Conservation (phyloP, 2,113 vertebrate genomes). For the Laterallus jamaicensis region DNA sequence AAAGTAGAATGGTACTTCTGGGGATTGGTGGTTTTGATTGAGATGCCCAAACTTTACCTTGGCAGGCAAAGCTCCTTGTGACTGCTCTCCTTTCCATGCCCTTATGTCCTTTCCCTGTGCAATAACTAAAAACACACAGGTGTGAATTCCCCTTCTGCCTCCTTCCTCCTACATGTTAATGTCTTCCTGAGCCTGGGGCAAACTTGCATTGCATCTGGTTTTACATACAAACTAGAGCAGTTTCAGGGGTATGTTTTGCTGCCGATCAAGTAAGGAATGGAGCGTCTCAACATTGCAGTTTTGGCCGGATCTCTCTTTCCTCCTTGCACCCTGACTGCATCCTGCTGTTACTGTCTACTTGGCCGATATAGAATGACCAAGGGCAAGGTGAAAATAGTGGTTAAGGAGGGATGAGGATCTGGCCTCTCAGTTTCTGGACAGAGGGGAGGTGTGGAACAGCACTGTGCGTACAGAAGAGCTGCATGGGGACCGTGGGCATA, state of each 20-base stretch:
- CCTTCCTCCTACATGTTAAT: neutral
- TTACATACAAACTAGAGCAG: neutral
- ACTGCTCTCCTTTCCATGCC: neutral
- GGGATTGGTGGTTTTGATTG: neutral
- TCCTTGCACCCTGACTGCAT: accelerated
- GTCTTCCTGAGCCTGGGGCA: neutral
- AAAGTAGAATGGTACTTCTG: neutral
- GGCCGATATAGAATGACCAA: neutral
- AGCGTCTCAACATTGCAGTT: accelerated
- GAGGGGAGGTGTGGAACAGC: neutral
- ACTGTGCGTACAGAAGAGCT: accelerated
- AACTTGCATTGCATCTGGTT: neutral
- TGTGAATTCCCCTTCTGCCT: neutral
- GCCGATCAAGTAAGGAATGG: neutral
- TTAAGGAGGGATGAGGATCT: neutral
- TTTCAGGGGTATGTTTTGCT: neutral
- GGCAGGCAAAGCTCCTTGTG: neutral
- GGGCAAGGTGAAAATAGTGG: neutral
- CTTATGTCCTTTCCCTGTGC: neutral
- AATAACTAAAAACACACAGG: neutral
- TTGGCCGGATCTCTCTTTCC: neutral
- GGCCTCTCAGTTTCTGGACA: neutral
- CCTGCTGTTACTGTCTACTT: neutral
- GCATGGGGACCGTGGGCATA: accelerated
- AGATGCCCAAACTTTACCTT: neutral